Evolutionary conservation across 1,140 invertebrate genomes (phyloP).

Genomic region (Onthophagus taurus): DNA sequence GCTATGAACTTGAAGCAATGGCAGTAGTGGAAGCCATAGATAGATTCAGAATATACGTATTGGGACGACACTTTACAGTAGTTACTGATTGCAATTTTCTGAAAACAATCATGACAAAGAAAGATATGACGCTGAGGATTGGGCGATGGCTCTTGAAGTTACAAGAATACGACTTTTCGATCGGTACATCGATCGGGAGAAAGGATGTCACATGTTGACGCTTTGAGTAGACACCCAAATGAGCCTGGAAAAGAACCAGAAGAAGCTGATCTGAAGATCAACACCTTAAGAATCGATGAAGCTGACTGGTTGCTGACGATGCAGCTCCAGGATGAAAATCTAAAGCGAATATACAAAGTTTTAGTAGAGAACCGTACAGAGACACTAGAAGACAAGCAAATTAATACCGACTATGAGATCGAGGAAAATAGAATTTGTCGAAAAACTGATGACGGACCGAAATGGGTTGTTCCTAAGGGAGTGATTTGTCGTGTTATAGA

Average conservation of each 20-base stretch:
- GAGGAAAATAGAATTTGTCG: neutral
- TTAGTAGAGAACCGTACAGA: conserved; percentile 4
- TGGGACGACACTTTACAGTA: conserved; percentile 32
- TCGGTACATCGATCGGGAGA: conserved; percentile 27
- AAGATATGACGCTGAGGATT: conserved; percentile 12
- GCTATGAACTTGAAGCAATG: conserved; percentile 24
- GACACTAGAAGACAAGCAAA: conserved; percentile 7
- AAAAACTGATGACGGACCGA: conserved; percentile 1
- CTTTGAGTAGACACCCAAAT: conserved; percentile 28
- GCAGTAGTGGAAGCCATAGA: conserved; percentile 12
- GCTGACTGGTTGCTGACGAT: conserved; percentile 25
- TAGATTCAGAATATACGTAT: conserved; percentile 29
- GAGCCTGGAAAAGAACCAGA: conserved; percentile 28
- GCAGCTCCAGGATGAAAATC: conserved; percentile 8
- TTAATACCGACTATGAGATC: conserved; percentile 7
- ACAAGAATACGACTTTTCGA: conserved; percentile 20
- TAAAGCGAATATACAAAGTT: conserved; percentile 9
- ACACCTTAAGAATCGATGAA: conserved; percentile 23
- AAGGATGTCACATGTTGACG: conserved; percentile 35
- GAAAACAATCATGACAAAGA: conserved; percentile 16
- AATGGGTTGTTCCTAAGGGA: conserved; percentile 18
- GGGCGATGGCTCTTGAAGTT: conserved; percentile 22
- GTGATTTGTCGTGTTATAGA: conserved; percentile 15
- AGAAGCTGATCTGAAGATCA: conserved; percentile 23
- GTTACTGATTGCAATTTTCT: conserved; percentile 31